phyloP scores from a whole-genome alignment of 35 echinoderm and acorn worm species.

The Nesometra sesokonis region DNA sequence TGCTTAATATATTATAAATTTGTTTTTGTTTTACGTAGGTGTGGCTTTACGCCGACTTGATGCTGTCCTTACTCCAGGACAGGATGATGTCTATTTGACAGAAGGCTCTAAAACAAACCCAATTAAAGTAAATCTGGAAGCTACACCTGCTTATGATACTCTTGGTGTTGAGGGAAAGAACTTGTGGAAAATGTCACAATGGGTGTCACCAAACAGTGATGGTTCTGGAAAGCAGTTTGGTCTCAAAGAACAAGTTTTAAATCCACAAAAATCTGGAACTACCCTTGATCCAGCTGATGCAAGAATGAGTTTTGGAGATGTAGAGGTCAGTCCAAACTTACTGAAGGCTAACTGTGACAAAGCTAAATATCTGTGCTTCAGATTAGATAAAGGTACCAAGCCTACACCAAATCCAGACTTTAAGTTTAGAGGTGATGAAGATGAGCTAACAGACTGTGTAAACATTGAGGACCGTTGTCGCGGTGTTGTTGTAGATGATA shows the following conservation, averaged over 20 bases:
- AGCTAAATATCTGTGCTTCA: slow-evolving; percentile 9
- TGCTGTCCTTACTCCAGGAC: not conserved
- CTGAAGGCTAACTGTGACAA: slow-evolving; percentile 13
- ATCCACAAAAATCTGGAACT: not conserved
- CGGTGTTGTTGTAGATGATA: not conserved
- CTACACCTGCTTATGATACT: not conserved
- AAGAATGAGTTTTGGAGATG: slow-evolving; percentile 7
- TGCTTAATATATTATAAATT: not conserved
- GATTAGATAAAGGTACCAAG: slow-evolving; percentile 16
- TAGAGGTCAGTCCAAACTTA: slow-evolving; percentile 2
- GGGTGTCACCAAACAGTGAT: not conserved
- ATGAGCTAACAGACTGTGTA: not conserved
- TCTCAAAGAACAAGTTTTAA: not conserved
- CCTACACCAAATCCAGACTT: slow-evolving; percentile 11
- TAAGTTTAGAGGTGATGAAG: not conserved
- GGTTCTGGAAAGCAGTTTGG: not conserved
- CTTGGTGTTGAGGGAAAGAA: not conserved
- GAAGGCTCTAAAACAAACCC: not conserved
- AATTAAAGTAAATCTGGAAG: not conserved
- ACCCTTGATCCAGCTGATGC: not conserved
- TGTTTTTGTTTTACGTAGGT: not conserved
- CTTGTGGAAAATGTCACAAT: not conserved
- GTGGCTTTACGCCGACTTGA: not conserved
- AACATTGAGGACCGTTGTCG: not conserved
- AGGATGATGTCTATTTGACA: not conserved